Percentiles rank a stretch among this genome's conserved stretches.
phyloP scores from a whole-genome alignment of 2,888 invertebrate genomes.

The Globia sparganii region DNA sequence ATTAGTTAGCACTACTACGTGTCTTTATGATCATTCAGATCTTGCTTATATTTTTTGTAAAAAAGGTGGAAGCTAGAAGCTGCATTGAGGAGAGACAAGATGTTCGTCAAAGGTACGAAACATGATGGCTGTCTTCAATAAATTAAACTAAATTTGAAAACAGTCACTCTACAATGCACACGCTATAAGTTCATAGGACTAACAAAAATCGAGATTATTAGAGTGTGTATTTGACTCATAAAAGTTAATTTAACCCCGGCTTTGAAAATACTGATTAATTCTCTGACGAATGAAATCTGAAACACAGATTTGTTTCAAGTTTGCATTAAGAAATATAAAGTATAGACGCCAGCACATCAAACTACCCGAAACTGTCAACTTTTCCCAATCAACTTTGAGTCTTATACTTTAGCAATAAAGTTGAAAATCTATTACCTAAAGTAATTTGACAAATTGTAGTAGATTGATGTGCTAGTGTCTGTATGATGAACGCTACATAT shows the following conservation, averaged over 20 bases:
- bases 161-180: too few relatives aligned
- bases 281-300: neutral
- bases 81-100: neutral
- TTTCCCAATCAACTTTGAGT: too few relatives aligned
- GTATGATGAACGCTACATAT: neutral
- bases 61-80: neutral
- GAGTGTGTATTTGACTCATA: too few relatives aligned
- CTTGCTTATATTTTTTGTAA: slow-evolving; percentile 17
- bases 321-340: neutral
- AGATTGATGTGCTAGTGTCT: too few relatives aligned
- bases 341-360: too few relatives aligned
- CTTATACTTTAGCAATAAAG: too few relatives aligned
- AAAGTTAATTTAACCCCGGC: too few relatives aligned
- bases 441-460: too few relatives aligned
- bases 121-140: neutral
- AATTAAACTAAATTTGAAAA: neutral
- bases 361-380: too few relatives aligned
- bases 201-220: too few relatives aligned
- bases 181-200: neutral
- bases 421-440: too few relatives aligned
- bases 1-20: slow-evolving; percentile 60
- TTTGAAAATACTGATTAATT: neutral
- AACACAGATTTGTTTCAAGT: neutral
- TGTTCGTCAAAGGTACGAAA: neutral
- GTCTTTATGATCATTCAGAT: slow-evolving; percentile 38